Evolutionary conservation across 2,113 vertebrate species (phyloP), one percentile per base, ranked within the genome.

Genomic region (Neopipo cinnamomea): DNA sequence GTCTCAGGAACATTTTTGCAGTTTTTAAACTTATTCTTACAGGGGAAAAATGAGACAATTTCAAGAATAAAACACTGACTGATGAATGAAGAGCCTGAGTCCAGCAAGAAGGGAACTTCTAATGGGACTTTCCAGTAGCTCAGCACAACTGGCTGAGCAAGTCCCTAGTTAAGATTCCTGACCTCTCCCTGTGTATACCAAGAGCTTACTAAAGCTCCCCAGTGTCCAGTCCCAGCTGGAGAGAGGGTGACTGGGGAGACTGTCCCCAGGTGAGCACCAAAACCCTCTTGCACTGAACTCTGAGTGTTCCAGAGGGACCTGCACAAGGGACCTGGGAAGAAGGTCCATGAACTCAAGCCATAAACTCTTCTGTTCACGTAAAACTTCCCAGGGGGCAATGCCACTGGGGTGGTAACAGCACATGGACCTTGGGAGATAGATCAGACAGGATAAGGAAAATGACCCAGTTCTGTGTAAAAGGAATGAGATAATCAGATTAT

Each of bases 361-460:
- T 92, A 82, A 89, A 94, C 58, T 70, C 49, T 41, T 42, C 46
- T 46, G 66, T 89, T 81, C 56, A 78, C 61, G 49, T n/a, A 70
- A 74, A 94, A 76, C 23, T 49, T 73, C 74, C 3, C 44, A 59
- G 23, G 30, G 58, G 23, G 74, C 86, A 93, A 83, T 55, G 39
- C 28, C 70, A 73, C 25, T 23, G 23, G 58, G 6, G 3, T 27
- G 71, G 81, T 20, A 91, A 82, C 33, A 33, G n/a, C 52, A 80
- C 75, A n/a, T 25, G 33, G 77, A 82, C 96, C 85, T 97, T 97
- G 96, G 82, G 85, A 88, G 78, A 55, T 22, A 90, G 87, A 88
- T 85, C 68, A 49, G 56, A 28, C 35, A 35, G 79, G 94, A 58
- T 96, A 93, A 91, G 65, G 81, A 89, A 58, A 90, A 67, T 1